Base-by-base conservation (phyloP, 1,140 invertebrate species). In the Olivierus martensii region DNA sequence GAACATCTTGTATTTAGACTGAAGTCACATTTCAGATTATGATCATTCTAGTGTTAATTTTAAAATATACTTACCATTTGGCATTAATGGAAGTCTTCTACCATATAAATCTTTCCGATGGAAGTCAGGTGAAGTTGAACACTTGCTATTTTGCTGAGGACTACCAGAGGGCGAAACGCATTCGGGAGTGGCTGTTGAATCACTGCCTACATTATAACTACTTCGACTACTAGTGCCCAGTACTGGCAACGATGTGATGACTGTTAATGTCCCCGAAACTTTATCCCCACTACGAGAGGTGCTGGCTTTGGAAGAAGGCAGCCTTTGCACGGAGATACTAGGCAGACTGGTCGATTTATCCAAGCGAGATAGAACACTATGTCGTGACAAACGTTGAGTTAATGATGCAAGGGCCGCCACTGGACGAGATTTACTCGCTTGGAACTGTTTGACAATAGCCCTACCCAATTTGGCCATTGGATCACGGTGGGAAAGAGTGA, bases 251-350 rank as follows among this genome's bases (percentile, higher is more conserved):
- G 28, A 28, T 4, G 28, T 28, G 4, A 28, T 28, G 9, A 28
- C 28, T 6, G 72, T 98, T 92, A 53, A 97, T 84, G 53, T 82
- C 77, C 1, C 95, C 95, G 0, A 99, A 73, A 38, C 99, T 68
- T 69, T 75, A 82, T 1, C 79, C 76, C 50, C 88, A 78, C 38
- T 6, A 28, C 28, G 4, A 9, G 28, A 28, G 28, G 28, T 9
- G 79, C 50, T 55, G 43, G 53, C 50, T 21, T 49, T 50, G 19
- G 53, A 55, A 10, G 48, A 28, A 15, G 53, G 53, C 15, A 55
- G 21, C 2, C 53, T 42, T 0, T 48, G 48, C 9, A 42, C 53
- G 28, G 28, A 28, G 10, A 55, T 55, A 19, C 48, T 44, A 3
- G 53, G 53, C 48, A 55, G 43, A 12, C 53, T 55, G 37, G 42